These are phyloP conservation scores for Congeria kusceri DNA, from an alignment of 2,888 invertebrate genomes.

Conservation along the genomic window DNA sequence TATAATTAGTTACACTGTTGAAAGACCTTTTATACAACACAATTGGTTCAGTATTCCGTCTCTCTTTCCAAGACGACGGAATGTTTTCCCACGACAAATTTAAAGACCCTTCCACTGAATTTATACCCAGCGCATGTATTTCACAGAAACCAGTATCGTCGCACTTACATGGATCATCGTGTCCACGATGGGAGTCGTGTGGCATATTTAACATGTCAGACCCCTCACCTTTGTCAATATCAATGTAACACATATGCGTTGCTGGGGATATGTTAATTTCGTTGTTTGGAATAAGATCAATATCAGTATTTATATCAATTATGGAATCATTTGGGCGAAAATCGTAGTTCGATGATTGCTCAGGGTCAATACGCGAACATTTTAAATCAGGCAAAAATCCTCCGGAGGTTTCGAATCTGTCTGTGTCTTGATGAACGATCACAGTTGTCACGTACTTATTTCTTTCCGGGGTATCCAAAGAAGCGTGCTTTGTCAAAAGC, in stretches of 20 bases:
- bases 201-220: neutral
- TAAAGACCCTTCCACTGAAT: conserved; percentile 51
- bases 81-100: conserved; percentile 63
- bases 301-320: conserved; percentile 33
- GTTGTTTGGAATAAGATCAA: conserved; percentile 19
- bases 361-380: conserved; percentile 17
- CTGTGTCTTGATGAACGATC: conserved; percentile 61
- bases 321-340: conserved; percentile 17
- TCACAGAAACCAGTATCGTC: conserved; percentile 41
- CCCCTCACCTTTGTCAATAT: conserved; percentile 1
- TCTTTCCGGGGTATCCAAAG: conserved; percentile 25
- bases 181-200: neutral
- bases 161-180: conserved; percentile 37
- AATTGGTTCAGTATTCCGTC: conserved; percentile 59
- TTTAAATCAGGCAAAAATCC: conserved; percentile 21
- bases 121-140: conserved; percentile 49
- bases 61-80: conserved; percentile 54
- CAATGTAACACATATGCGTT: conserved; percentile 7
- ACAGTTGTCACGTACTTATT: conserved; percentile 58
- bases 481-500: conserved; percentile 46
- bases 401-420: conserved; percentile 8
- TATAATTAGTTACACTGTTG: conserved; percentile 10
- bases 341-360: conserved; percentile 21
- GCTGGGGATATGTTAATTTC: conserved; percentile 3
- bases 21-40: conserved; percentile 40